A percentile compares a stretch with the other conserved stretches of the same genome.
These are phyloP conservation scores for Ornithorhynchus anatinus DNA, from an alignment of 2,113 vertebrate species.

Conservation along the genomic window DNA sequence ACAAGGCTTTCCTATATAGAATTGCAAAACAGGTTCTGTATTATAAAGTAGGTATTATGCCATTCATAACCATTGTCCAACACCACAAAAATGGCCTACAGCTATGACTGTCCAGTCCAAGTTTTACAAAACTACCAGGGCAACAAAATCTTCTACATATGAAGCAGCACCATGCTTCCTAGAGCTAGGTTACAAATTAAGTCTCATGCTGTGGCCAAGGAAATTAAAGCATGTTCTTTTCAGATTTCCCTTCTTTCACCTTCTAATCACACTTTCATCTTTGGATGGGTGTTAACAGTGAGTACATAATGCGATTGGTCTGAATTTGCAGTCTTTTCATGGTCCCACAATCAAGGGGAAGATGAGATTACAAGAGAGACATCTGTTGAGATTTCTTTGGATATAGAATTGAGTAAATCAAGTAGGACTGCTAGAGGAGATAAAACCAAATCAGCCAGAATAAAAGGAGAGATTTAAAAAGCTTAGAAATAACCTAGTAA, in stretches of 20 bases:
- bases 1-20: conserved; percentile 14
- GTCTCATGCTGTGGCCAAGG: conserved; percentile 8
- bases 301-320: too few relatives aligned
- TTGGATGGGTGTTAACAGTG: not conserved
- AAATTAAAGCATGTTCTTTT: not conserved
- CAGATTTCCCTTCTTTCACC: not conserved
- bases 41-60: conserved; percentile 32
- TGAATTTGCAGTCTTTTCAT: too few relatives aligned
- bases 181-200: conserved; percentile 16
- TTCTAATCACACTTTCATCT: conserved; percentile 2
- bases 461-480: not conserved
- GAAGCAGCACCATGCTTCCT: not conserved
- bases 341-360: not conserved
- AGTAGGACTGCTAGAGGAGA: not conserved
- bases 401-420: not conserved
- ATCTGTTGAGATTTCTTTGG: not conserved
- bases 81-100: conserved; percentile 34
- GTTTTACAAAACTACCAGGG: conserved; percentile 20
- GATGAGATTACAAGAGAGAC: not conserved
- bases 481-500: not conserved
- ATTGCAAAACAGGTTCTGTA: conserved; percentile 18
- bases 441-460: not conserved
- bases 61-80: conserved; percentile 38
- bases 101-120: conserved; percentile 44
- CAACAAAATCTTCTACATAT: conserved; percentile 44